Conservation (phyloP, 2,888 invertebrate genomes). For the Tetragonula carbonaria region DNA sequence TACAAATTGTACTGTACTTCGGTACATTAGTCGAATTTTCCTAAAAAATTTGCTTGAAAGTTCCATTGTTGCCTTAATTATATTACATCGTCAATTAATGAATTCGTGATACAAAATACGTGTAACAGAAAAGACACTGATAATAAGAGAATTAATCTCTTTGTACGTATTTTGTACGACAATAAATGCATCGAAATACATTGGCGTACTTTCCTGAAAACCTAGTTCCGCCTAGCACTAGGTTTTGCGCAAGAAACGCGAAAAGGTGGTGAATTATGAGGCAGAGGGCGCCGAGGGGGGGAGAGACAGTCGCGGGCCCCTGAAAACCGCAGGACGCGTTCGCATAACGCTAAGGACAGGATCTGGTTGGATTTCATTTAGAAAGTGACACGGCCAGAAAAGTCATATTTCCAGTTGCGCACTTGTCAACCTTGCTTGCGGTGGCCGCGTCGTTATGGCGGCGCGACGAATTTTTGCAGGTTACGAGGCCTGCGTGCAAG, state of each 20-base stretch:
- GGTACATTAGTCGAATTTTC: neutral
- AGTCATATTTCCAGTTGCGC: conserved; percentile 45
- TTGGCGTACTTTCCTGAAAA: too few species aligned
- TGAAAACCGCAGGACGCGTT: conserved; percentile 37
- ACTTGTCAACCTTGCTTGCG: conserved; percentile 58
- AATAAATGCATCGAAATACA: too few species aligned
- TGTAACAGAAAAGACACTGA: neutral
- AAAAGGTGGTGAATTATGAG: neutral
- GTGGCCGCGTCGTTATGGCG: conserved; percentile 40
- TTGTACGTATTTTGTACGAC: too few species aligned
- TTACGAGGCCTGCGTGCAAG: conserved; percentile 31
- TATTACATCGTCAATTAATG: too few species aligned
- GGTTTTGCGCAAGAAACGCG: neutral
- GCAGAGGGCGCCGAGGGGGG: neutral
- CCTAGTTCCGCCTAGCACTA: too few species aligned
- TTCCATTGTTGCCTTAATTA: neutral
- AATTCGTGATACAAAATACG: too few species aligned
- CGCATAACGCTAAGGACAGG: conserved; percentile 21
- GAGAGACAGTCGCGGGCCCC: neutral
- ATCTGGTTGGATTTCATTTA: conserved; percentile 50
- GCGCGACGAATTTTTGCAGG: conserved; percentile 52
- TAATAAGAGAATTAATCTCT: too few species aligned
- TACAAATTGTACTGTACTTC: neutral
- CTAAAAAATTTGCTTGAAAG: neutral
- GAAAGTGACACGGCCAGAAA: conserved; percentile 46